Evolutionary conservation across 2,113 vertebrate genomes (phyloP).

Genomic region (Orthonyx spaldingii): DNA sequence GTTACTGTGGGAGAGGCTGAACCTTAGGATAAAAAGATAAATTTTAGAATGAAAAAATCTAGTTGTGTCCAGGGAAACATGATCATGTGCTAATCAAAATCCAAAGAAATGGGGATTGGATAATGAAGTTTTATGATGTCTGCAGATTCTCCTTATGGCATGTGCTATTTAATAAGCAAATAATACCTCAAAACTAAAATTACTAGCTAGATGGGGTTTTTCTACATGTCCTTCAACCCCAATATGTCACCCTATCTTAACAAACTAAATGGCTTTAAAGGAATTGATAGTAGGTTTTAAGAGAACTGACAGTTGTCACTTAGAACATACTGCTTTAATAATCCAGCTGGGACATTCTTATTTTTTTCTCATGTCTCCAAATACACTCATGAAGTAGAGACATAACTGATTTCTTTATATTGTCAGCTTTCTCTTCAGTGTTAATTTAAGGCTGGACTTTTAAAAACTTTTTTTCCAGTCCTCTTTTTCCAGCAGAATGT

Average conservation of each 20-base stretch:
- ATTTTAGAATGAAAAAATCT: not conserved
- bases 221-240: not conserved
- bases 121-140: not conserved
- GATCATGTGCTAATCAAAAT: not conserved
- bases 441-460: not conserved
- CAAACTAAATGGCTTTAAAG: not conserved
- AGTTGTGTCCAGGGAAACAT: not conserved
- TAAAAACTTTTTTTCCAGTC: not conserved
- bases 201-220: not conserved
- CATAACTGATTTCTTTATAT: not conserved
- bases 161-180: not conserved
- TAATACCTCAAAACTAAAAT: not conserved
- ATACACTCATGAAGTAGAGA: not conserved
- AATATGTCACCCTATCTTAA: not conserved
- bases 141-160: not conserved
- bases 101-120: not conserved
- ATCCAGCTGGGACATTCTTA: not conserved
- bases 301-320: not conserved
- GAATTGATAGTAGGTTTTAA: not conserved
- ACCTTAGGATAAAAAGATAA: not conserved
- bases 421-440: not conserved
- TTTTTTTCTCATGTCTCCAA: not conserved
- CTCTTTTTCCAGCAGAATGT: not conserved
- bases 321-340: not conserved
- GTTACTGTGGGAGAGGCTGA: not conserved